Conservation (phyloP, 2,888 invertebrate species). For the Noctua janthe region DNA sequence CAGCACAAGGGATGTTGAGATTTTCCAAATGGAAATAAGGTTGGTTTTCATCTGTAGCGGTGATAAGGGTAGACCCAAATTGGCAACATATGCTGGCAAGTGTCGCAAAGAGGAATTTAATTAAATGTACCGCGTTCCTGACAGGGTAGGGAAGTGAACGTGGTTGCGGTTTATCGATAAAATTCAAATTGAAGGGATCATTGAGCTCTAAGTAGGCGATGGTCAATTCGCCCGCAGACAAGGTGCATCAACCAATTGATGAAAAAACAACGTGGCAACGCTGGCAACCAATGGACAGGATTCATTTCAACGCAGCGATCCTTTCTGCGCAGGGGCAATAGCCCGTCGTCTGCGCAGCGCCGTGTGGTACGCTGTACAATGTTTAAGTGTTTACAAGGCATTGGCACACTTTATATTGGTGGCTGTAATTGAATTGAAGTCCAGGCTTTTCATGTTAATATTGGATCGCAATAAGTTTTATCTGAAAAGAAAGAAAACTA, state of each 20-base stretch:
- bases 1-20: constrained; percentile 38
- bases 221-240: background rate
- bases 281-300: background rate
- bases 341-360: background rate
- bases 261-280: background rate
- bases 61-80: constrained; percentile 70
- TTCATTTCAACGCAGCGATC: background rate
- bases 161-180: constrained; percentile 43
- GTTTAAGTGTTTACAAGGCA: background rate
- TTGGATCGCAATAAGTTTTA: background rate
- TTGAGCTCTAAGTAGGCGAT: background rate
- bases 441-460: background rate
- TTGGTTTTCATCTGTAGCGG: constrained; percentile 43
- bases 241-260: background rate
- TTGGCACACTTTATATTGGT: background rate
- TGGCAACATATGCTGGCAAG: constrained; percentile 88
- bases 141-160: constrained; percentile 66
- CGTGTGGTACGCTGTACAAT: background rate
- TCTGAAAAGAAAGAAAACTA: no score
- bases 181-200: constrained; percentile 7
- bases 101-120: constrained; percentile 90
- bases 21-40: constrained; percentile 34
- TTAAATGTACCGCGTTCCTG: constrained; percentile 89
- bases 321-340: background rate
- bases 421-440: background rate